phyloP scores from a whole-genome alignment of 2,888 invertebrate species.

The Ceriagrion tenellum region DNA sequence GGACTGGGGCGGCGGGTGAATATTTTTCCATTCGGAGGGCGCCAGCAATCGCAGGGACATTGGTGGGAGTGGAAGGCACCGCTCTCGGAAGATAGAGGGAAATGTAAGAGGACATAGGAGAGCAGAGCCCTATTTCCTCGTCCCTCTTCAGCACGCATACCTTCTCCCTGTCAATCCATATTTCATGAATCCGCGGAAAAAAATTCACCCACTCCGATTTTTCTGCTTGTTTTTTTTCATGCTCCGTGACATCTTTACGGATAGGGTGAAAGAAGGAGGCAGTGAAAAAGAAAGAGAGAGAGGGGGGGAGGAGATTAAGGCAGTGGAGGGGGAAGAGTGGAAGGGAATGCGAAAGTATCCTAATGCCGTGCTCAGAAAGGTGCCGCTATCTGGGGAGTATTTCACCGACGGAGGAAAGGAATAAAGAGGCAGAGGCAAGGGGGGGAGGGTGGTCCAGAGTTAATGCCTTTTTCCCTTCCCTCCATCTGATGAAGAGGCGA shows the following conservation, averaged over 20 bases:
- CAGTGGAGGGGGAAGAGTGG: not conserved
- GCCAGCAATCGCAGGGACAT: no score
- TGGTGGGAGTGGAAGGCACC: no score
- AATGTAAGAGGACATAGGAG: no score
- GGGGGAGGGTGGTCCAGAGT: not conserved
- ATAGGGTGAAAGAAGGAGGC: not conserved
- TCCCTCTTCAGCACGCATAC: no score
- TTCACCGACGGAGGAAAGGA: not conserved
- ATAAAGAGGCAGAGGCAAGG: not conserved
- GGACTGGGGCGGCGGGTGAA: no score
- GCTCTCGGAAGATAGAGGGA: no score
- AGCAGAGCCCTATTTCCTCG: no score
- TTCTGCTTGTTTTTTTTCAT: not conserved
- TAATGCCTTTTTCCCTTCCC: not conserved
- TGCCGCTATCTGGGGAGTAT: not conserved
- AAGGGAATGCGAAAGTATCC: not conserved
- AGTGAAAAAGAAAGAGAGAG: not conserved
- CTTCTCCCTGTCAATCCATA: not conserved
- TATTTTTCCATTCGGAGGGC: no score
- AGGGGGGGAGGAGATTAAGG: no score
- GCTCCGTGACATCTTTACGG: not conserved
- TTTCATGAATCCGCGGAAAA: not conserved
- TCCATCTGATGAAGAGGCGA: not conserved
- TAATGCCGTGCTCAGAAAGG: constrained; percentile 5
- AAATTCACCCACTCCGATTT: not conserved